phyloP scores from a whole-genome alignment of 2,113 vertebrate species.

The Orthonyx spaldingii region DNA sequence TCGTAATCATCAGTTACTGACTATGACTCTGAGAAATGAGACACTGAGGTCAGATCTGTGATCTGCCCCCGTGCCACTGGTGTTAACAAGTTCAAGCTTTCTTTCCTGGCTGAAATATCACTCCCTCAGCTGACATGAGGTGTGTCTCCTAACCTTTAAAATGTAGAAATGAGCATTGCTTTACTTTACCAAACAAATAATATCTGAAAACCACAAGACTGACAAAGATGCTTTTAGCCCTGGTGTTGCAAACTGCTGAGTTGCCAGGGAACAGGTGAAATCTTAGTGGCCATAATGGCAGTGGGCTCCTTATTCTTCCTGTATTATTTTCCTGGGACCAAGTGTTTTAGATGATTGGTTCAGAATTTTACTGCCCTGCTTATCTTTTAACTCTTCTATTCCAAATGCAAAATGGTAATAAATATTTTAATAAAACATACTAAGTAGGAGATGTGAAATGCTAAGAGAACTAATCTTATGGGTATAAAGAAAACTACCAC shows the following conservation, averaged over 20 bases:
- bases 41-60: neutral
- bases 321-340: neutral
- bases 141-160: neutral
- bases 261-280: neutral
- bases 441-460: neutral
- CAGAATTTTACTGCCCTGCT: neutral
- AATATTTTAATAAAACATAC: neutral
- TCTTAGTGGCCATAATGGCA: neutral
- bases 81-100: neutral
- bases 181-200: neutral
- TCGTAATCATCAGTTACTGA: neutral
- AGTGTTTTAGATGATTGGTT: neutral
- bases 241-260: neutral
- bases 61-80: neutral
- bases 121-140: neutral
- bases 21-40: neutral
- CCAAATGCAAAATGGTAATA: neutral
- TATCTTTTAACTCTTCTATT: neutral
- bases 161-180: neutral
- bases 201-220: neutral
- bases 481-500: neutral
- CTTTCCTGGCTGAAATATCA: neutral
- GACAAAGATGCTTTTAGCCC: neutral
- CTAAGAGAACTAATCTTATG: neutral
- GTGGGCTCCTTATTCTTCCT: neutral